Evolutionary conservation across 2,113 vertebrate genomes (phyloP).

Genomic region (Burhinus bistriatus): DNA sequence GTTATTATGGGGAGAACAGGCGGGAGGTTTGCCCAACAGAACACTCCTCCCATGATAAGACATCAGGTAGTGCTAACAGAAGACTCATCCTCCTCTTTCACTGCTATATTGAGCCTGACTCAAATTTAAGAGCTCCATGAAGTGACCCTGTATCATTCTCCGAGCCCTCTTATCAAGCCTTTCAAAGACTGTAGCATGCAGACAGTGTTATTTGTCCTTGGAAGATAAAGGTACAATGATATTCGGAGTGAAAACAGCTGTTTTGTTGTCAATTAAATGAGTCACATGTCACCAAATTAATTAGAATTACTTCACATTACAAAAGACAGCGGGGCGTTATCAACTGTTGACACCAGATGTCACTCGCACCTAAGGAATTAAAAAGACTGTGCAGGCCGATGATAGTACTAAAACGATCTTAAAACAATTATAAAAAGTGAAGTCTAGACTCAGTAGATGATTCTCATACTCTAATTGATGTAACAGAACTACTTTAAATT

Average conservation of each 20-base stretch:
- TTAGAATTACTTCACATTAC: neutral
- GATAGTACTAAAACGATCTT: accelerated
- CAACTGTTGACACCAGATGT: neutral
- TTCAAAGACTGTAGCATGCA: neutral
- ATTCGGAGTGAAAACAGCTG: neutral
- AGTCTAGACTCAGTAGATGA: neutral
- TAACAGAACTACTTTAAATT: neutral
- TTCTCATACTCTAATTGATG: neutral
- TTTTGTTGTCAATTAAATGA: neutral
- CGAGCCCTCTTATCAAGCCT: neutral
- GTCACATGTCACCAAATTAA: accelerated
- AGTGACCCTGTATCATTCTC: neutral
- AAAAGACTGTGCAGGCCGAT: neutral
- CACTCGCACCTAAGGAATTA: conserved; percentile 28
- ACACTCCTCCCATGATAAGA: neutral
- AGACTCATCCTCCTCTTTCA: neutral
- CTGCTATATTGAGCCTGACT: neutral
- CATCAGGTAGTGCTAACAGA: neutral
- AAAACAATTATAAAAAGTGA: neutral
- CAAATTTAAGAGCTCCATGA: neutral
- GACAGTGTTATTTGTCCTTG: neutral
- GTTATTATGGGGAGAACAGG: neutral
- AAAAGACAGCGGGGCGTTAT: neutral
- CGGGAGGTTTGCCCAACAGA: neutral
- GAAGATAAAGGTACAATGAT: neutral